Evolutionary conservation across 1,140 invertebrate genomes (phyloP).

Genomic region (Bombyx mandarina): DNA sequence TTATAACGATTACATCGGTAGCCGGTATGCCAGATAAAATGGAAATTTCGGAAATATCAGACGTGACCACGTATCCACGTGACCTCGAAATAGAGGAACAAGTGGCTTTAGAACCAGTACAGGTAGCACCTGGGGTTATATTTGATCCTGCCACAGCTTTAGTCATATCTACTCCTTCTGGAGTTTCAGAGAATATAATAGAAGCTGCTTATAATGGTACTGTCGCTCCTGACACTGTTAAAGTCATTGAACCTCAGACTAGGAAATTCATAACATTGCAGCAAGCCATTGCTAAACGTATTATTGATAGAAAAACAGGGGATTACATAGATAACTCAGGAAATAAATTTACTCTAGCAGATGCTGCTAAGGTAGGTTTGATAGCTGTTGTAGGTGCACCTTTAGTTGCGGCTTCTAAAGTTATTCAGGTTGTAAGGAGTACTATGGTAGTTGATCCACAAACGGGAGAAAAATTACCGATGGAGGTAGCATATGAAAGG

Average conservation of each 20-base stretch:
- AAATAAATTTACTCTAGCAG: conserved; percentile 77
- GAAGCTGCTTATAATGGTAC: conserved; percentile 78
- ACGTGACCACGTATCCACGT: conserved; percentile 48
- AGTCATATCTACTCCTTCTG: conserved; percentile 79
- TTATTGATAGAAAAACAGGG: conserved; percentile 82
- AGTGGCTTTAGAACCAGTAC: conserved; percentile 75
- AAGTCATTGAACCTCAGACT: conserved; percentile 82
- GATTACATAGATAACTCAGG: conserved; percentile 78
- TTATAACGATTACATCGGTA: conserved; percentile 76
- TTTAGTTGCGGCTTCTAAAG: conserved; percentile 76
- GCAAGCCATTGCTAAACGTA: conserved; percentile 82
- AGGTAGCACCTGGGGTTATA: conserved; percentile 78
- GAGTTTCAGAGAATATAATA: conserved; percentile 79
- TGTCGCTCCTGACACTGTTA: conserved; percentile 77
- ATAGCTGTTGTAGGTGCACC: conserved; percentile 80
- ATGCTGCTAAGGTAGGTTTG: conserved; percentile 83
- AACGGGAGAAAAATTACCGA: conserved; percentile 81
- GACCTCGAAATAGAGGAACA: conserved; percentile 65
- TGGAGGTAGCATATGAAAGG: conserved; percentile 84
- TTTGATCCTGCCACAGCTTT: conserved; percentile 82
- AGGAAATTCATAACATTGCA: conserved; percentile 79
- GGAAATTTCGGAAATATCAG: conserved; percentile 76
- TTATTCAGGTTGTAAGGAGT: conserved; percentile 65
- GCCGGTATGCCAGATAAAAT: conserved; percentile 77
- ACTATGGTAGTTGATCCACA: conserved; percentile 83